A percentile compares a stretch with the other conserved stretches of the same genome.
Evolutionary conservation across 2,888 invertebrate species (phyloP).

Genomic region (Altica lythri): DNA sequence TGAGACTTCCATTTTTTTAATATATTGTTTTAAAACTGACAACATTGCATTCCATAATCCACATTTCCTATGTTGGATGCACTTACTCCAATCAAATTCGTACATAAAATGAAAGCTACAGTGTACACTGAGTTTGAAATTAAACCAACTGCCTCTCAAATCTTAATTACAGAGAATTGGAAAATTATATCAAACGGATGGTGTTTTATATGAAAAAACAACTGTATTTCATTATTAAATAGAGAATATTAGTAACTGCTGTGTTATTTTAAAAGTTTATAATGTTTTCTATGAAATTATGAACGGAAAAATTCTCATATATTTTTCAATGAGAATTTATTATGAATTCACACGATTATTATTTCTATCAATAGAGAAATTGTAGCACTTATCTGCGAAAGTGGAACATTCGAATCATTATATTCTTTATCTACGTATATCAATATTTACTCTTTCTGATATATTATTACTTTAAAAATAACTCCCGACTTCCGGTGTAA

Average conservation of each 20-base stretch:
- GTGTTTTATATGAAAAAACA: constrained; percentile 5
- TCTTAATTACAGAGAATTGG: constrained; percentile 4
- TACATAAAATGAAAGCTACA: not conserved
- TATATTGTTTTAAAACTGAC: not conserved
- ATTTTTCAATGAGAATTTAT: constrained; percentile 22
- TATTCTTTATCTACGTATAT: constrained; percentile 29
- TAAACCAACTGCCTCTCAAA: constrained; percentile 10
- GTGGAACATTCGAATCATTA: constrained; percentile 30
- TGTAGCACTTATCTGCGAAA: constrained; percentile 28
- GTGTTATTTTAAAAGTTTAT: not conserved
- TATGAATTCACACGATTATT: constrained; percentile 28
- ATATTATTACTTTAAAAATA: constrained; percentile 30
- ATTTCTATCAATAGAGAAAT: constrained; percentile 29
- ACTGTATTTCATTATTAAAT: constrained; percentile 1
- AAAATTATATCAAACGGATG: constrained; percentile 13
- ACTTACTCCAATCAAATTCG: constrained; percentile 5
- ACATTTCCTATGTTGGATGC: constrained; percentile 8
- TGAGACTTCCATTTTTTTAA: not conserved
- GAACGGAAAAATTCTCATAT: constrained; percentile 28
- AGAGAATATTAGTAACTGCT: not conserved
- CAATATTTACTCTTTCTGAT: constrained; percentile 29
- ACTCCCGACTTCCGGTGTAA: constrained; percentile 29
- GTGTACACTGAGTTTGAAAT: constrained; percentile 3
- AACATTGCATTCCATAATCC: constrained; percentile 12
- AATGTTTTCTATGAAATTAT: constrained; percentile 17